Evolutionary conservation across 2,797 vertebrate genomes (phyloP).

Genomic region (Triplophysa bombifrons): DNA sequence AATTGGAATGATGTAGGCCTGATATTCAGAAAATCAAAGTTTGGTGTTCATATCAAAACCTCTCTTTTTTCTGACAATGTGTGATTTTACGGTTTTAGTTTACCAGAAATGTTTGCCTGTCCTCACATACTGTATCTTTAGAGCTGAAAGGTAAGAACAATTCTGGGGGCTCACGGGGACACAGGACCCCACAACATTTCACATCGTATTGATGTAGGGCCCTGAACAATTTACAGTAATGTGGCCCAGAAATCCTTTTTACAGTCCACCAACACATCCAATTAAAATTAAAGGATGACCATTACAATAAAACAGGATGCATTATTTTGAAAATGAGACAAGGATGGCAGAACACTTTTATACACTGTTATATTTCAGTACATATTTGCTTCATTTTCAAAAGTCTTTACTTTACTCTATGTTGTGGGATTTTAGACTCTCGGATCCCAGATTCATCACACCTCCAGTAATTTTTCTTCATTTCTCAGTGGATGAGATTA

Average conservation of each 20-base stretch:
- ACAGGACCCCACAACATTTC: neutral
- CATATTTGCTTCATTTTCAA: neutral
- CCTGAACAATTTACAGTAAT: too few relatives aligned
- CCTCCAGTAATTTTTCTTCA: constrained; percentile 42
- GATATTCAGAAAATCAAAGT: neutral
- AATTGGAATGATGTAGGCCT: neutral
- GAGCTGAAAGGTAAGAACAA: neutral
- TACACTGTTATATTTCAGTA: neutral
- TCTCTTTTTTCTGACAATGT: too few relatives aligned
- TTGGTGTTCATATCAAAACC: too few relatives aligned
- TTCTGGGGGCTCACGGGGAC: neutral
- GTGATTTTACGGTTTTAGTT: too few relatives aligned
- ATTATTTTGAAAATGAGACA: neutral
- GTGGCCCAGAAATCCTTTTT: neutral
- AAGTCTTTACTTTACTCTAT: neutral
- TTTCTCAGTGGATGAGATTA: constrained; percentile 42
- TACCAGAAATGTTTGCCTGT: too few relatives aligned
- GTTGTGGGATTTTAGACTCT: neutral
- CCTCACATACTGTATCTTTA: neutral
- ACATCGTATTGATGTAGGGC: too few relatives aligned
- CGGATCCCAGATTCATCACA: constrained; percentile 20
- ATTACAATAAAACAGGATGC: neutral
- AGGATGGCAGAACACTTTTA: neutral
- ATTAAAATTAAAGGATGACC: neutral
- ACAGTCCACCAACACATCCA: neutral